Evolutionary conservation across 92 coral and sea anemone species (phyloP), one percentile per base, ranked within the genome.

Genomic region (Parazoanthus darwini): DNA sequence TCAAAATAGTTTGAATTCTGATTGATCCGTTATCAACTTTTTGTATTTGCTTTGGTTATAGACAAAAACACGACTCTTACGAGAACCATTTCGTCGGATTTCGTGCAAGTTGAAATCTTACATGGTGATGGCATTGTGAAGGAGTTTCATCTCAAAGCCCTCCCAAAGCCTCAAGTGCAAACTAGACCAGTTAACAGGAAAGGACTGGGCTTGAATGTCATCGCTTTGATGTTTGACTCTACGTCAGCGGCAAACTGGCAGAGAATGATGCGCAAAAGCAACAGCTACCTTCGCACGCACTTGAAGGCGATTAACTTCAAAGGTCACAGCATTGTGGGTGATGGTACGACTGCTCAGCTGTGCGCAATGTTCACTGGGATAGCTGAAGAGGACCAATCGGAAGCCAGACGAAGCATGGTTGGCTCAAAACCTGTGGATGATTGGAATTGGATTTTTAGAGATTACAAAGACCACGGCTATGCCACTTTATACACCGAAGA

Each of bases 291-390:
- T 91, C 76, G 78, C 75, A 88, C 86, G 88, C 87, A 90, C 23
- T 80, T 90, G 10, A 86, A 92, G 25, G 90, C 95, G 0, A 74
- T 94, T 1, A 77, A 74, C 25, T 68, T 94, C 65, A 91, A 88
- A 93, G 98, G 96, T 3, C 91, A 94, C 26, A 90, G 95, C 16
- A 86, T 92, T 74, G 95, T 94, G 18, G 98, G 96, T 11, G 98
- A 95, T 70, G 96, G 98, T 2, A 95, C 98, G 18, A 94, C 94
- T 4, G 92, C 92, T 23, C 93, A 95, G 86, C 87, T 95, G 35
- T 82, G 91, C 79, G 98, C 96, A 77, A 90, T 94, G 95, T 93
- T 94, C 48, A 91, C 96, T 79, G 98, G 98, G 51, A 90, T 92
- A 82, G 85, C 92, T 4, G 95, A 92, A 86, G 75, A 88, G 43